Base-by-base conservation (phyloP, 1,140 invertebrate species). In the Schlechtendalia chinensis region DNA sequence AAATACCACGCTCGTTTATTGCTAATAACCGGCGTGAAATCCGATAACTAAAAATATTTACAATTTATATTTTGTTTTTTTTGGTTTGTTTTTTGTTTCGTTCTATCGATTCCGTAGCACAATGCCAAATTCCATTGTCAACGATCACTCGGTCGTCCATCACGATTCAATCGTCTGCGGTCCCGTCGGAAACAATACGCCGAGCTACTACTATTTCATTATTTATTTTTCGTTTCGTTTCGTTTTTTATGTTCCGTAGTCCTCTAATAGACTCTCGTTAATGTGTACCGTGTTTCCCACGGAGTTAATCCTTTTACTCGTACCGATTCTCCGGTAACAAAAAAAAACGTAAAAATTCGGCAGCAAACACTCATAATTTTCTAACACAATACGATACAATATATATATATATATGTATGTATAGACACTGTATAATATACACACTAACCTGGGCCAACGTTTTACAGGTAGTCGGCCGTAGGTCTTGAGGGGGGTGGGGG, bases 371-470 rank as follows among this genome's bases (percentile, higher is more conserved):
- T 54, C 50, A 24, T 50, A 69, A 69, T 50, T 27, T 69, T 69
- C 45, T 74, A 32, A 56, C n/a, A 74, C 50, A 74, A 29, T 69
- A 71, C 11, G n/a, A n/a, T 17, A 63, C 5, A 32, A 19, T n/a
- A 63, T 50, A 53, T 24, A n/a, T n/a, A n/a, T n/a, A n/a, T n/a
- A n/a, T n/a, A n/a, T n/a, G n/a, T n/a, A n/a, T 47, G 22, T 24
- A 54, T 6, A 75, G 11, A 58, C n/a, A 59, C 72, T 39, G 8
- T 39, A 39, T 39, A 39, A 32, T 17, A 17, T 22, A 27, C 22
- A 29, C 32, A 79, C 75, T 79, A 79, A 79, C 75, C 75, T 79
- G 75, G 58, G 75, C 75, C 45, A 79, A 79, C 58, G 58, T 79
- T 63, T 63, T 79, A 79, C 75, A 79, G 75, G 75, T 79, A 79